Conservation (phyloP, 1,140 invertebrate genomes). For the Orchesella cincta region DNA sequence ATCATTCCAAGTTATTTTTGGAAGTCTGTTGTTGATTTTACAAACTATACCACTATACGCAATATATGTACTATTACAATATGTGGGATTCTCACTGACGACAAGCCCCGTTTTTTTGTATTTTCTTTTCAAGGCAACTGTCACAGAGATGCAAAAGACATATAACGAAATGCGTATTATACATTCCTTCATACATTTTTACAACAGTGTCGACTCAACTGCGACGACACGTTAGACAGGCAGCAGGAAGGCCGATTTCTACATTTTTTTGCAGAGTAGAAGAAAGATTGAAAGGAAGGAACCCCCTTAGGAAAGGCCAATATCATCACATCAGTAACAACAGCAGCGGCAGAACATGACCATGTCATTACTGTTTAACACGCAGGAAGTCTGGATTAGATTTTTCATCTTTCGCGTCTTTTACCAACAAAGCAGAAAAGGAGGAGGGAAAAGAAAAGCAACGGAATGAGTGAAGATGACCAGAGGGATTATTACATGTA, state of each 20-base stretch:
- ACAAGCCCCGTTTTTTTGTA: neutral
- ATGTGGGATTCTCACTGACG: no score
- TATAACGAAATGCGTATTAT: no score
- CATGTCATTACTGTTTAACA: conserved; percentile 21
- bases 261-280: neutral
- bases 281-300: neutral
- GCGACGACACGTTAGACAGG: neutral
- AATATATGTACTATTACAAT: no score
- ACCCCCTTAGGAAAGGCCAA: neutral
- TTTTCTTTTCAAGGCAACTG: no score
- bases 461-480: conserved; percentile 35
- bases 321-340: neutral
- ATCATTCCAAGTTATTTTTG: neutral
- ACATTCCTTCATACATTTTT: no score
- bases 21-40: neutral
- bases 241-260: neutral
- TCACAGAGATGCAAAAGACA: no score
- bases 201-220: no score
- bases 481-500: conserved; percentile 36
- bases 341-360: conserved; percentile 1
- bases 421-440: neutral
- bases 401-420: conserved; percentile 17
- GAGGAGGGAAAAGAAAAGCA: neutral
- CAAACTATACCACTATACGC: neutral
- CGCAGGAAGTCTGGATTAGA: conserved; percentile 23